Conservation (phyloP, 2,797 vertebrate genomes). For the Lycodopsis pacificus region DNA sequence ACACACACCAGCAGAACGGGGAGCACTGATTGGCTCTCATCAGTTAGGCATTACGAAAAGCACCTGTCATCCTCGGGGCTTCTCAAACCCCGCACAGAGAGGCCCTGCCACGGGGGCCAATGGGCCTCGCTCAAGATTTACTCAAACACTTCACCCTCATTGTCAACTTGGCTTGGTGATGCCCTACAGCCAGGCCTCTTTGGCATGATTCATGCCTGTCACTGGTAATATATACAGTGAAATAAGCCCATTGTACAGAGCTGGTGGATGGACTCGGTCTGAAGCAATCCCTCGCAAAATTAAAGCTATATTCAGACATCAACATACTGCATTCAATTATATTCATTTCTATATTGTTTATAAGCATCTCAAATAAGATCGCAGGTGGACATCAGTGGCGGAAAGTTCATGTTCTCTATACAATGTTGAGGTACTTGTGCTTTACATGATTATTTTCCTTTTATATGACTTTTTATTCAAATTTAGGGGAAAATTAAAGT, state of each 20-base stretch:
- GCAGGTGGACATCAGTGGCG: neutral
- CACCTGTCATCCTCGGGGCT: conserved; percentile 91
- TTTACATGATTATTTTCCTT: neutral
- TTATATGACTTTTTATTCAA: neutral
- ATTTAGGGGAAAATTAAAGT: neutral
- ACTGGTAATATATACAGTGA: conserved; percentile 69
- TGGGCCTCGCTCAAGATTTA: conserved; percentile 74
- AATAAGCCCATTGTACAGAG: conserved; percentile 53
- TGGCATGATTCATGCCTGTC: conserved; percentile 71
- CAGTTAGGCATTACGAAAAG: conserved; percentile 92
- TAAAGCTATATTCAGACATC: conserved; percentile 12
- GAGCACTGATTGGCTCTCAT: conserved; percentile 91
- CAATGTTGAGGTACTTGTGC: neutral
- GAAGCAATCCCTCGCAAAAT: conserved; percentile 32
- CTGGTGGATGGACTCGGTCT: conserved; percentile 45
- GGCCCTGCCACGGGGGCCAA: conserved; percentile 83
- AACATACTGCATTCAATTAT: neutral
- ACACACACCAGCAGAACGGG: conserved; percentile 81
- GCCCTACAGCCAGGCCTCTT: conserved; percentile 70
- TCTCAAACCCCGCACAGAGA: conserved; percentile 78
- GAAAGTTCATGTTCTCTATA: neutral
- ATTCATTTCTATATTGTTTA: neutral
- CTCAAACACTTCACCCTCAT: conserved; percentile 81
- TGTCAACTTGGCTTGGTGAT: conserved; percentile 76
- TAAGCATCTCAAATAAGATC: neutral